These are phyloP conservation scores for Geotrupes spiniger DNA, from an alignment of 2,888 invertebrate species.

Conservation along the genomic window DNA sequence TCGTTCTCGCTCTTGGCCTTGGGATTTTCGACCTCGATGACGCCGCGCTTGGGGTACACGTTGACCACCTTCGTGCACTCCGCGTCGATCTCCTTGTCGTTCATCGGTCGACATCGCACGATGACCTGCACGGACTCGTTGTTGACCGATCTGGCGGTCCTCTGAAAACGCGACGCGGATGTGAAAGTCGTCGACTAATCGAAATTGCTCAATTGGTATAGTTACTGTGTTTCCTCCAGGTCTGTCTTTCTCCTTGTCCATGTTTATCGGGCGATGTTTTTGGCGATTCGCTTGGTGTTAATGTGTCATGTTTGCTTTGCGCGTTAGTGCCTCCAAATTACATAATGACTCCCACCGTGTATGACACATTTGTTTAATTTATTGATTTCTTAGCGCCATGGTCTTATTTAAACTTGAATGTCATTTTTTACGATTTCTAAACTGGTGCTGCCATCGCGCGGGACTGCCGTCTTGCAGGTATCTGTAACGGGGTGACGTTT, in stretches of 20 bases:
- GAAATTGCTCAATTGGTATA: conserved; percentile 8
- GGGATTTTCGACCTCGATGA: conserved; percentile 86
- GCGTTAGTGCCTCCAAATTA: conserved; percentile 17
- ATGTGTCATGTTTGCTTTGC: conserved; percentile 3
- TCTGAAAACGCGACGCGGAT: conserved; percentile 3
- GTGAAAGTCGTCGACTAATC: too few relatives aligned
- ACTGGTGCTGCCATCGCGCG: conserved; percentile 1
- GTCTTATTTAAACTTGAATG: conserved; percentile 28
- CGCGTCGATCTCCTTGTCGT: conserved; percentile 75
- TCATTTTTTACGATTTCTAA: conserved; percentile 9
- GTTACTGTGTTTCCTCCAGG: conserved; percentile 7
- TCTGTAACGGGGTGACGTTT: conserved; percentile 4
- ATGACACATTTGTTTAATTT: conserved; percentile 24
- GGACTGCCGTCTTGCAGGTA: background rate
- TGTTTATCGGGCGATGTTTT: conserved; percentile 5
- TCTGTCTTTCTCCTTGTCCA: conserved; percentile 13
- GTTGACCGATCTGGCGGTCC: conserved; percentile 40
- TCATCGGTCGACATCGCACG: conserved; percentile 94
- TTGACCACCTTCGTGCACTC: conserved; percentile 78
- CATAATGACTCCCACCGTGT: conserved; percentile 19
- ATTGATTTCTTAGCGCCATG: conserved; percentile 32
- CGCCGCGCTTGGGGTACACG: conserved; percentile 81
- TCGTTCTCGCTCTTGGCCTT: conserved; percentile 65
- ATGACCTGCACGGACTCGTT: conserved; percentile 95
- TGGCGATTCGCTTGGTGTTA: background rate